Evolutionary conservation across 2,888 invertebrate genomes (phyloP).

Genomic region (Alviniconcha strummeri): DNA sequence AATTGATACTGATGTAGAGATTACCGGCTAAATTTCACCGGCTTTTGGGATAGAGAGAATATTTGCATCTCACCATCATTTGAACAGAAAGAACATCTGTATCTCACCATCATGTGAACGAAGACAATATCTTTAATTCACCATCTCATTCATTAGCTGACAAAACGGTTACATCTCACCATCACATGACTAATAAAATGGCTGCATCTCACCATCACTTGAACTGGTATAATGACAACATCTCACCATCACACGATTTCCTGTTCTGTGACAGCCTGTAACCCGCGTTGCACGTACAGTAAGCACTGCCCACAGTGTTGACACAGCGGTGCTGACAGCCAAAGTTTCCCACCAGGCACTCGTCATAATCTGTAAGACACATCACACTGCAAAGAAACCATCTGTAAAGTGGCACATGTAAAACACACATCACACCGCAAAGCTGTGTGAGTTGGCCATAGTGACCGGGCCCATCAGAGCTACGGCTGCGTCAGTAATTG

Average conservation of each 20-base stretch:
- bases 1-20: no score
- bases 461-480: background rate
- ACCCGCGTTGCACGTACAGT: conserved; percentile 53
- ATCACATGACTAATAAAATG: no score
- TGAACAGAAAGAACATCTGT: no score
- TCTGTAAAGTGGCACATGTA: background rate
- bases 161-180: no score
- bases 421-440: background rate
- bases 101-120: no score
- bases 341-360: conserved; percentile 44
- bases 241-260: conserved; percentile 53
- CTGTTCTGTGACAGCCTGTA: conserved; percentile 46
- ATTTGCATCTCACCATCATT: no score
- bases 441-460: background rate
- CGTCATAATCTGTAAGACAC: conserved; percentile 49
- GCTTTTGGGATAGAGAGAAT: no score
- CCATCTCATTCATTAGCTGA: no score
- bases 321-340: conserved; percentile 51
- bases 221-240: no score
- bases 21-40: no score
- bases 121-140: no score
- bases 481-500: background rate
- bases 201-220: no score
- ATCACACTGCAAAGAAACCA: background rate
- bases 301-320: conserved; percentile 56